A percentile compares a stretch with the other conserved stretches of the same genome.
Evolutionary conservation across 2,113 vertebrate species (phyloP).

Genomic region (Laticauda colubrina): DNA sequence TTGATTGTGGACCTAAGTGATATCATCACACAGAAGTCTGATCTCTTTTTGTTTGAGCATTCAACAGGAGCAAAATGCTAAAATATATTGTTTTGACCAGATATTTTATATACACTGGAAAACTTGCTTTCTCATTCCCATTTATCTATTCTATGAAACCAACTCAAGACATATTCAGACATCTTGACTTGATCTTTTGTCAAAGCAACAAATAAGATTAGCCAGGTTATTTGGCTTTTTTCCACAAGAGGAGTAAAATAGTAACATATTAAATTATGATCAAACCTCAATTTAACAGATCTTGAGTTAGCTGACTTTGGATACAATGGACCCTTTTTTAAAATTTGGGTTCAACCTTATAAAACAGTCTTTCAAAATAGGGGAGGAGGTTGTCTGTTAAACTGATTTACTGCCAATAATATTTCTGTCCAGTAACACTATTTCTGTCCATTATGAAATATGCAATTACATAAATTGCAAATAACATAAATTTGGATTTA

Average conservation of each 20-base stretch:
- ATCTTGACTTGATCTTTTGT: neutral
- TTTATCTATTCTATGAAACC: neutral
- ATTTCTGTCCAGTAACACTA: neutral
- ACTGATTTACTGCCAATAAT: neutral
- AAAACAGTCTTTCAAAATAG: neutral
- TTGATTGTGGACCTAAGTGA: constrained; percentile 13
- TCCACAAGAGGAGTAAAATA: neutral
- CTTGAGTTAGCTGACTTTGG: neutral
- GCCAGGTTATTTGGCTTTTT: neutral
- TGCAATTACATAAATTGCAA: neutral
- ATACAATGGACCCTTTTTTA: neutral
- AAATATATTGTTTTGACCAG: neutral
- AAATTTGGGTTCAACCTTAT: neutral
- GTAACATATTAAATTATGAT: neutral
- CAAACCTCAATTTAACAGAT: neutral
- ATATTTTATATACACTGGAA: neutral
- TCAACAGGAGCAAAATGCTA: neutral
- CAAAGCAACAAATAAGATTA: neutral
- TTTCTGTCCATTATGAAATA: neutral
- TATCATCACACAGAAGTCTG: neutral
- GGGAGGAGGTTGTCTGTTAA: neutral
- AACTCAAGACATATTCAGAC: neutral
- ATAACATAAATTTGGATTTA: neutral
- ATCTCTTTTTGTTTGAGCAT: neutral
- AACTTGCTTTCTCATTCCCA: neutral